phyloP scores from a whole-genome alignment of 53 echinoderm and acorn worm genomes.

The Astropecten irregularis region DNA sequence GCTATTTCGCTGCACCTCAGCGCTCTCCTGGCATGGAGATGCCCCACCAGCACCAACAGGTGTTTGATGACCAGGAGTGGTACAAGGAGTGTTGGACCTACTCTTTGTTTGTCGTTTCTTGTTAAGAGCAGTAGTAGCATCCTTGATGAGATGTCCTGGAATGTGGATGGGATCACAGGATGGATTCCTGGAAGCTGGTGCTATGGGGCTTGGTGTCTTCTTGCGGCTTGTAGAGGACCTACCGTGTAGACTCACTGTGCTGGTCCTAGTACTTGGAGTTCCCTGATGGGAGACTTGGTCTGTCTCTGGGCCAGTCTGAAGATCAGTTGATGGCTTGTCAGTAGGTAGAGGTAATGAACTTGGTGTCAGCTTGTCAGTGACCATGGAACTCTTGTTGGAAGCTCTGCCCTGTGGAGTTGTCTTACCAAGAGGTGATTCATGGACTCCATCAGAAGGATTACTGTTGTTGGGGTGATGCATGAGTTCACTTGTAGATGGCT shows the following conservation, averaged over 20 bases:
- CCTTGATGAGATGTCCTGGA: background rate
- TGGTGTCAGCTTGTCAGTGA: background rate
- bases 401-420: background rate
- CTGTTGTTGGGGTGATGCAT: no score
- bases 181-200: background rate
- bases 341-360: background rate
- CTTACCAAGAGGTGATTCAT: no score
- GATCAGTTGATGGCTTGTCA: background rate
- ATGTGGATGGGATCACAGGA: background rate
- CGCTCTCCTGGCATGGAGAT: conserved; percentile 16
- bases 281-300: background rate
- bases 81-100: background rate
- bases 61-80: background rate
- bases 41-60: conserved; percentile 16
- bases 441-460: no score
- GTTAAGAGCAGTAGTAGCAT: background rate
- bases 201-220: background rate
- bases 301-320: background rate
- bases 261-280: background rate
- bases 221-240: background rate
- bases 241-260: background rate
- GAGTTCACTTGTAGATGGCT: no score
- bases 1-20: conserved; percentile 38
- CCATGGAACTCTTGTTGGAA: no score
- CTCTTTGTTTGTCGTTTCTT: background rate